Evolutionary conservation across 1,140 invertebrate species (phyloP), one percentile per base, ranked within the genome.

Genomic region (Matsumurasca onukii): DNA sequence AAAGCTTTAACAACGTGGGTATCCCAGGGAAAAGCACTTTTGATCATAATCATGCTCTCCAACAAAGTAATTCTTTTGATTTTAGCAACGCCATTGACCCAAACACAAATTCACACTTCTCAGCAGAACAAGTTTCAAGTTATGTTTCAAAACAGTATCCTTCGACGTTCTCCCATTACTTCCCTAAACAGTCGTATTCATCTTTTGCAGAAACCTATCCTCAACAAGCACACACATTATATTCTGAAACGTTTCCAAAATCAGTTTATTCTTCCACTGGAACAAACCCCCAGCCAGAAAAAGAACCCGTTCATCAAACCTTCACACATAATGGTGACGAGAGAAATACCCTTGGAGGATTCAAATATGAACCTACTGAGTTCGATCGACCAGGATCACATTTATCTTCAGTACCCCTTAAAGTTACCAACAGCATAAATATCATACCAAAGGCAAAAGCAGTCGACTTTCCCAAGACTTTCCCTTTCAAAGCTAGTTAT

Each of bases 21-120:
- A 71, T 67, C 13, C 31, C 45, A 24, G 71, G 71, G 0, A 51
- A 62, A 22, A 64, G 30, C 24, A 66, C 49, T 1, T 72, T 72
- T 57, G 68, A 72, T 55, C 71, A 72, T 51, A 66, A 66, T 25
- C 64, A 67, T 24, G 71, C 68, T 34, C 31, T 72, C 20, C 55
- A 59, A n/a, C 34, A 69, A 17, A 72, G 68, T 48, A 72, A 72
- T 48, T n/a, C 27, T 15, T 72, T 72, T 29, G 71, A 72, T 34
- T 72, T 72, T 66, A 69, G 51, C 13, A 72, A 72, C 34, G 71
- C 71, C 22, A 69, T 72, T 48, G 30, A 62, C 22, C 59, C 57
- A 20, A 24, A 5, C 15, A 24, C 62, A 3, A 25, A 59, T 27
- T 3, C 25, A 22, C 55, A 2, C 3, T 59, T 27, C 55, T 29